Percentiles rank a stretch among this genome's conserved stretches.
Conservation (phyloP, 2,888 invertebrate species). For the Cyaniris semiargus region DNA sequence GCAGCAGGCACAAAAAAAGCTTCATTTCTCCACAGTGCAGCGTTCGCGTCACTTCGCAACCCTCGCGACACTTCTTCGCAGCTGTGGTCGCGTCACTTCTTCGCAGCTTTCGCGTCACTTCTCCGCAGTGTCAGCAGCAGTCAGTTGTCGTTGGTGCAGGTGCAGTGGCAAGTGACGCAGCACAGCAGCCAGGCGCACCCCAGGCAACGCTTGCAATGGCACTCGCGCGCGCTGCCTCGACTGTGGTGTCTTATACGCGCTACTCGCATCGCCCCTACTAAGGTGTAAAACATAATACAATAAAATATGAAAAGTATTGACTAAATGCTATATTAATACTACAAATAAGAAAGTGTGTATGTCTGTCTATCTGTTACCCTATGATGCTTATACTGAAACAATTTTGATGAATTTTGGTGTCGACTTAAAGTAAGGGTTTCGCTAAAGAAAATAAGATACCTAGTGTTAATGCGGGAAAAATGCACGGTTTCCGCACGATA, state of each 20-base stretch:
- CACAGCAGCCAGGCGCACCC: constrained; percentile 53
- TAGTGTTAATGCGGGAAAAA: too few species aligned
- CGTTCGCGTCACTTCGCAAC: background rate
- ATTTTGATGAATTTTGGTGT: too few species aligned
- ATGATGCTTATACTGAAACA: too few species aligned
- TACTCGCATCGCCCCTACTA: constrained; percentile 40
- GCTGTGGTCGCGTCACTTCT: background rate
- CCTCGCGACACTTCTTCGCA: background rate
- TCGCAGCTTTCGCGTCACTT: background rate
- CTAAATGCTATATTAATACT: background rate
- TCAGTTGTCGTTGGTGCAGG: constrained; percentile 41
- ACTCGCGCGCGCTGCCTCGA: constrained; percentile 54
- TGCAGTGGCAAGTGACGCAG: constrained; percentile 54
- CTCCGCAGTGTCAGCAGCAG: background rate
- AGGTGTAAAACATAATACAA: constrained; percentile 1
- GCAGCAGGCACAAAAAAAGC: background rate
- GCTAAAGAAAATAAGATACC: too few species aligned
- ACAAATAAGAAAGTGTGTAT: too few species aligned
- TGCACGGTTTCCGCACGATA: too few species aligned
- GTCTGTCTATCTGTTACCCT: too few species aligned
- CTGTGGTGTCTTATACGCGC: background rate
- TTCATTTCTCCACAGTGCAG: background rate
- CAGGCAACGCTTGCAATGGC: constrained; percentile 49
- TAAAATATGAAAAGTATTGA: background rate
- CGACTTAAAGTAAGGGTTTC: too few species aligned